phyloP scores from a whole-genome alignment of 2,888 invertebrate species.

The Loripinus fragilis region DNA sequence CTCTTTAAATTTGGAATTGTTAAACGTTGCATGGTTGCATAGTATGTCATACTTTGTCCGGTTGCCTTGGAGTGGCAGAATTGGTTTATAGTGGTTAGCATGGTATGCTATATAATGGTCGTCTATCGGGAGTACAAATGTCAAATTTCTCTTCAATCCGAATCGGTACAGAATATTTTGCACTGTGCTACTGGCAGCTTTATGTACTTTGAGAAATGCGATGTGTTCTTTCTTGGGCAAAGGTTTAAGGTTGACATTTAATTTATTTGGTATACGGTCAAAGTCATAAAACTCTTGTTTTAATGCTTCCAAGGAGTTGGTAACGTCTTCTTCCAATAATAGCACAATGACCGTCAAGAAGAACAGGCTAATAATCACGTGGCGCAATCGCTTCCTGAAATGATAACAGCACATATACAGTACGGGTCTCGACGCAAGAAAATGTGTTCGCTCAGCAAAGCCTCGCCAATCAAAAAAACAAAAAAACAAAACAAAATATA shows the following conservation, averaged over 20 bases:
- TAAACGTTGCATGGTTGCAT: slow-evolving; percentile 32
- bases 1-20: not conserved
- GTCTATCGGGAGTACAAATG: slow-evolving; percentile 15
- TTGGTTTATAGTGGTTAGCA: not conserved
- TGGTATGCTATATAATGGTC: not conserved
- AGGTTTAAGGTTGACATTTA: not conserved
- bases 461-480: too few relatives aligned
- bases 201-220: slow-evolving; percentile 36
- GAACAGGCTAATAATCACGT: not conserved
- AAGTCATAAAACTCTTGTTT: too few relatives aligned
- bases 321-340: not conserved
- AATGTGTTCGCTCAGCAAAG: too few relatives aligned
- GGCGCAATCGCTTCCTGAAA: not conserved
- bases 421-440: too few relatives aligned
- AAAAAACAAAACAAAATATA: too few relatives aligned
- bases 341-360: not conserved
- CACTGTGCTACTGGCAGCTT: slow-evolving; percentile 32
- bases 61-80: not conserved
- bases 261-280: not conserved
- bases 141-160: slow-evolving; percentile 16
- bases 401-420: too few relatives aligned
- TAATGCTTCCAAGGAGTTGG: too few relatives aligned
- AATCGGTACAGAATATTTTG: slow-evolving; percentile 34
- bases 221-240: slow-evolving; percentile 5
- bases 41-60: slow-evolving; percentile 21